phyloP scores from a whole-genome alignment of 2,113 vertebrate species.

The Calidris pygmaea region DNA sequence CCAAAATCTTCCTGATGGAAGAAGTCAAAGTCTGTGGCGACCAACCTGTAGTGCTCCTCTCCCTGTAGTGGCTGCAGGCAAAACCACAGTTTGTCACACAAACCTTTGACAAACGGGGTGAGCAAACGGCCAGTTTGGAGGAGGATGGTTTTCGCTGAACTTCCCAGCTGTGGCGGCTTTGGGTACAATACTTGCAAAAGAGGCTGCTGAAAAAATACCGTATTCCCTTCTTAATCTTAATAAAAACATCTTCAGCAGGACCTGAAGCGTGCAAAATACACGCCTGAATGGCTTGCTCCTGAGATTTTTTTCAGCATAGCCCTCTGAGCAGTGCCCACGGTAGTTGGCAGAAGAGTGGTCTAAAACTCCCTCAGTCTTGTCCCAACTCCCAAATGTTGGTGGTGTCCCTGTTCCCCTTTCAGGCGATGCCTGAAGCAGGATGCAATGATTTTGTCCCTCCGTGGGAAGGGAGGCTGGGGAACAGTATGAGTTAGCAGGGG shows the following conservation, averaged over 20 bases:
- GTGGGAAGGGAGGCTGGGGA: neutral
- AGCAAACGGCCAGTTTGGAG: neutral
- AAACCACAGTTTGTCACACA: neutral
- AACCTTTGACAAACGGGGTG: neutral
- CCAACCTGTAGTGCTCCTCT: neutral
- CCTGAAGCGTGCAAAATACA: neutral
- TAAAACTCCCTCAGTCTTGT: neutral
- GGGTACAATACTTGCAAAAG: neutral
- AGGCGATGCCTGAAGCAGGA: fast-evolving
- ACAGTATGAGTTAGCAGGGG: neutral
- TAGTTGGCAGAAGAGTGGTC: neutral
- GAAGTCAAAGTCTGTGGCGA: neutral
- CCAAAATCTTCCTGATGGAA: neutral
- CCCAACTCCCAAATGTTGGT: neutral
- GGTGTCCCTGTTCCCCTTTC: neutral
- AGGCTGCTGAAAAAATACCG: neutral
- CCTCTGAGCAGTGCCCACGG: neutral
- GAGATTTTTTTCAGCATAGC: neutral
- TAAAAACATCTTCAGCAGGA: neutral
- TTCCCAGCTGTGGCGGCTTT: neutral
- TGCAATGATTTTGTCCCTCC: neutral
- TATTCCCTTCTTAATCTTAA: neutral
- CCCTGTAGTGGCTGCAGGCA: neutral
- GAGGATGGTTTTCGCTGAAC: neutral
- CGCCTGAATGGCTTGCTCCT: neutral